Evolutionary conservation across 2,113 vertebrate genomes (phyloP).

Genomic region (Otolemur garnettii): DNA sequence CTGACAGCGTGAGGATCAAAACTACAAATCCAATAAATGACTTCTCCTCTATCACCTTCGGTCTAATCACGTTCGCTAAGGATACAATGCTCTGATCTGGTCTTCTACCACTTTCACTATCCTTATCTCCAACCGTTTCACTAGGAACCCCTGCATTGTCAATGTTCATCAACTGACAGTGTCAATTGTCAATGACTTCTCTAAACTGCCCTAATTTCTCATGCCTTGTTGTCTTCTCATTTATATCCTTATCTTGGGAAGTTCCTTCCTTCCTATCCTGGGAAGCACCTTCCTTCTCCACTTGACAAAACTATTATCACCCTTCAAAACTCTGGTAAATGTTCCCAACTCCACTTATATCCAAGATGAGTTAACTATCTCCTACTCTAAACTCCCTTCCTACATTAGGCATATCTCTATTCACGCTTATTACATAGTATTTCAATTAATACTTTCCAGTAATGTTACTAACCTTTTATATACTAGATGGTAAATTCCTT

Average conservation of each 20-base stretch:
- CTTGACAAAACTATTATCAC: slow-evolving; percentile 44
- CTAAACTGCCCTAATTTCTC: slow-evolving; percentile 25
- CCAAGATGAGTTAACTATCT: slow-evolving; percentile 20
- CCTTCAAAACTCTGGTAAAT: slow-evolving; percentile 13
- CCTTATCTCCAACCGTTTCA: slow-evolving; percentile 7
- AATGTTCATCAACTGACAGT: not conserved
- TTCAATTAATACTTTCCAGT: slow-evolving; percentile 17
- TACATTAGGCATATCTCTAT: not conserved
- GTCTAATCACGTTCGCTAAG: not conserved
- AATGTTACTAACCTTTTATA: not conserved
- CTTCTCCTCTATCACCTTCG: not conserved
- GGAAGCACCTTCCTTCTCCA: not conserved
- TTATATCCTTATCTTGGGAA: slow-evolving; percentile 1
- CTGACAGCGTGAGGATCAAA: not conserved
- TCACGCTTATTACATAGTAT: not conserved
- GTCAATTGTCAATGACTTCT: not conserved
- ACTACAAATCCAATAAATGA: slow-evolving; percentile 34
- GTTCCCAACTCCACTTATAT: not conserved
- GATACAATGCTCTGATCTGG: not conserved
- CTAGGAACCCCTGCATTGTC: not conserved
- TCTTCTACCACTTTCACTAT: not conserved
- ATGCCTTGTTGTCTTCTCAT: slow-evolving; percentile 10
- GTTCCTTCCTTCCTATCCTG: too few species aligned
- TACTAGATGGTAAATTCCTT: not conserved
- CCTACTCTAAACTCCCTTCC: not conserved